Percentiles rank a stretch among this genome's conserved stretches.
Conservation (phyloP, 2,113 vertebrate genomes). For the Amblyopsis rosae region DNA sequence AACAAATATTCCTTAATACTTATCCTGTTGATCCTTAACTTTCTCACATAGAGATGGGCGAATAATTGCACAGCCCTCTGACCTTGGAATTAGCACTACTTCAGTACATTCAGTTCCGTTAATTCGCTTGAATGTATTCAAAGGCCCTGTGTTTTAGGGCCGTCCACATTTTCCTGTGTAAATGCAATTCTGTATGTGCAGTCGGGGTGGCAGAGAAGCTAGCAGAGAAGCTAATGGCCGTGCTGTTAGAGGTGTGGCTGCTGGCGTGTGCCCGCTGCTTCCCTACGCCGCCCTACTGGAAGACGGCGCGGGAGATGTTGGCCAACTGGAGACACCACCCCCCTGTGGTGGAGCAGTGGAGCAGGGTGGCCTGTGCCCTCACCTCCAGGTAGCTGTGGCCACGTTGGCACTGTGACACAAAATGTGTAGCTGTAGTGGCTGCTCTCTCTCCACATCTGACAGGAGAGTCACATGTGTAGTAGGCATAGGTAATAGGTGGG, state of each 20-base stretch:
- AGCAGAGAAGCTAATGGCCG: constrained; percentile 90
- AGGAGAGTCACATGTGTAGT: no score
- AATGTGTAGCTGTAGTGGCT: no score
- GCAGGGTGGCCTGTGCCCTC: constrained; percentile 91
- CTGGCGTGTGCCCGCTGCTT: constrained; percentile 91
- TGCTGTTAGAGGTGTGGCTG: constrained; percentile 95
- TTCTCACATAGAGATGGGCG: no score
- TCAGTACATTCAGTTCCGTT: not conserved
- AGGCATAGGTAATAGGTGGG: no score
- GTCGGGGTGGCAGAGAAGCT: constrained; percentile 93
- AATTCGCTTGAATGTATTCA: not conserved
- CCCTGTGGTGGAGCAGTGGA: constrained; percentile 97
- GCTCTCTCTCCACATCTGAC: no score
- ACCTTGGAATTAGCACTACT: not conserved
- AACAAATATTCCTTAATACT: no score
- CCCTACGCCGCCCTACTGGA: constrained; percentile 95
- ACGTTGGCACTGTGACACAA: no score
- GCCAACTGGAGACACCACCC: constrained; percentile 97
- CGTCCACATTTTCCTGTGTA: not conserved
- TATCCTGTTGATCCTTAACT: no score
- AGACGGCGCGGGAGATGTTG: constrained; percentile 95
- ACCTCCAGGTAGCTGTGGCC: constrained; percentile 85
- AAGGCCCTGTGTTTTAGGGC: not conserved
- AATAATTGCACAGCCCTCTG: no score
- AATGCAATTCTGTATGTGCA: constrained; percentile 48